Conservation (phyloP, 2,888 invertebrate species). For the Scaptomyza cyrtandrae region DNA sequence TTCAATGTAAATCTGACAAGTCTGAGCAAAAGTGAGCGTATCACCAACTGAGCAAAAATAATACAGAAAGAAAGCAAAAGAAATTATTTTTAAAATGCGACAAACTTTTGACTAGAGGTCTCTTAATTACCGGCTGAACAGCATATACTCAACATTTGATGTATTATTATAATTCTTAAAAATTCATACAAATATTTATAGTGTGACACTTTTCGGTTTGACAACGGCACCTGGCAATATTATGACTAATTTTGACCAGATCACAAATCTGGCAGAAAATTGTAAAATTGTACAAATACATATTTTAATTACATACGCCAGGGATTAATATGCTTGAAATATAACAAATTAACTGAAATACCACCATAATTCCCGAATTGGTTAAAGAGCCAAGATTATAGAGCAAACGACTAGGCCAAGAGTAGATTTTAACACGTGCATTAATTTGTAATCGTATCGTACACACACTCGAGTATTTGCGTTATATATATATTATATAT, state of each 20-base stretch:
- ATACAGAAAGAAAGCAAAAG: conserved; percentile 29
- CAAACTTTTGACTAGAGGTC: conserved; percentile 45
- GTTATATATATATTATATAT: background rate
- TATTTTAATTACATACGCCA: background rate
- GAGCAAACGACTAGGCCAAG: background rate
- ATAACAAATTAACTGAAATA: conserved; percentile 16
- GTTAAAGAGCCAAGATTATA: background rate
- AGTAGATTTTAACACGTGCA: conserved; percentile 7
- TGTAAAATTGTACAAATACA: conserved; percentile 4
- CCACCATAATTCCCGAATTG: background rate
- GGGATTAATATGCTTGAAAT: background rate
- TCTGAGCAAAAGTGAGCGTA: conserved; percentile 44
- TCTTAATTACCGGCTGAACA: conserved; percentile 43
- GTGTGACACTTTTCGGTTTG: conserved; percentile 22
- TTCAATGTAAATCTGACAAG: conserved; percentile 56
- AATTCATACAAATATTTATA: conserved; percentile 22
- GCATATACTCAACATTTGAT: conserved; percentile 26
- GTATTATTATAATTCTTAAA: conserved; percentile 19
- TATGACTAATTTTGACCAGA: conserved; percentile 27
- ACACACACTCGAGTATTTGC: conserved; percentile 25
- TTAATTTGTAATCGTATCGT: conserved; percentile 16
- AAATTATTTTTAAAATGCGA: conserved; percentile 50
- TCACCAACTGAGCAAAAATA: conserved; percentile 21
- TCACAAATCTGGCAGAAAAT: conserved; percentile 22
- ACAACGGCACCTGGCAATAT: conserved; percentile 17